Conservation (phyloP, 1,140 invertebrate genomes). For the Probaryconus sp. region DNA sequence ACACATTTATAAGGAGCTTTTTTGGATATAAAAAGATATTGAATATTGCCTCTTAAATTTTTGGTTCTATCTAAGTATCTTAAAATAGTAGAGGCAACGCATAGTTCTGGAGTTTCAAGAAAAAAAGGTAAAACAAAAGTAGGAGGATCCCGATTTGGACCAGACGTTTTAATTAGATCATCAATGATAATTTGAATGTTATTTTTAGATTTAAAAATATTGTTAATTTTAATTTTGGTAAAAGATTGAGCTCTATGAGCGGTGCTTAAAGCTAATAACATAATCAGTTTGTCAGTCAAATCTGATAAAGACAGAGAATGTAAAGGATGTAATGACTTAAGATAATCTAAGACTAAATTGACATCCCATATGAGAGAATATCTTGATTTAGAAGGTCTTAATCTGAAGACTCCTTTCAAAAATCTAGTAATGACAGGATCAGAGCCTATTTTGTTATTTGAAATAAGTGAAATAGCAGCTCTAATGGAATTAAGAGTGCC, state of each 20-base stretch:
- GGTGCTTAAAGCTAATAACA: no score
- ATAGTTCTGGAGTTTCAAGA: slow-evolving; percentile 5
- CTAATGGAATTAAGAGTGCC: no score
- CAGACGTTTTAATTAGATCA: slow-evolving; percentile 9
- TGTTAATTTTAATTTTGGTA: not conserved
- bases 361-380: slow-evolving; percentile 1
- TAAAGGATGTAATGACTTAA: not conserved
- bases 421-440: not conserved
- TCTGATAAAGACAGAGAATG: not conserved
- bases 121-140: slow-evolving; percentile 22
- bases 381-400: not conserved
- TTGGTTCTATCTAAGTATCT: slow-evolving; percentile 13
- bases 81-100: slow-evolving; percentile 8
- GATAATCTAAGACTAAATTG: not conserved
- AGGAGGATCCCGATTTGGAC: not conserved
- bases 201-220: not conserved
- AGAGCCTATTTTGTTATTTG: no score
- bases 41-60: not conserved
- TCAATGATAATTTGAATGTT: slow-evolving; percentile 1
- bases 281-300: not conserved
- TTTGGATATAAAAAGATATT: slow-evolving; percentile 22
- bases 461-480: no score
- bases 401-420: not conserved
- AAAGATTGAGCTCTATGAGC: not conserved
- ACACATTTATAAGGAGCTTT: slow-evolving; percentile 17